phyloP scores from a whole-genome alignment of 1,140 invertebrate genomes.

The Drosophila pandora region DNA sequence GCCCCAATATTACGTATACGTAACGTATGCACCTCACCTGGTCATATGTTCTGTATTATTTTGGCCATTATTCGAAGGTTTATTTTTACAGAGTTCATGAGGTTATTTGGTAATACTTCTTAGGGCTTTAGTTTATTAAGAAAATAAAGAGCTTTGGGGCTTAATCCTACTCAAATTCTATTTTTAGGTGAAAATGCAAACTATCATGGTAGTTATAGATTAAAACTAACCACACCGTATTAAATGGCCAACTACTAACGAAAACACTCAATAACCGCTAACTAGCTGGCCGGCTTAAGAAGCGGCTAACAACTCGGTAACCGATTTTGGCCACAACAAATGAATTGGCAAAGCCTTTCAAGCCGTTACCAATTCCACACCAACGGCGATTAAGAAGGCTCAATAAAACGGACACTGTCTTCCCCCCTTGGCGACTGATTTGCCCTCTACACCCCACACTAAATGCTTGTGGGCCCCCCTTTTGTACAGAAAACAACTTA shows the following conservation, averaged over 20 bases:
- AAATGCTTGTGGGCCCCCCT: background rate
- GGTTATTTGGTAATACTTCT: background rate
- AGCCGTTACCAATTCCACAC: constrained; percentile 35
- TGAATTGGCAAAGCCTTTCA: constrained; percentile 44
- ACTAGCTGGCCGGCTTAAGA: constrained; percentile 8
- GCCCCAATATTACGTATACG: constrained; percentile 16
- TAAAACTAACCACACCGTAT: constrained; percentile 1
- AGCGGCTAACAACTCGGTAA: constrained; percentile 29
- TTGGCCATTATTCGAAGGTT: constrained; percentile 12
- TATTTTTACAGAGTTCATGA: constrained; percentile 6
- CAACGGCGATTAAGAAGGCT: constrained; percentile 23
- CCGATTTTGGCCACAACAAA: constrained; percentile 43
- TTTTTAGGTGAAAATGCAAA: background rate
- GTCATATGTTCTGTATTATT: constrained; percentile 57
- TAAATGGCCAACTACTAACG: background rate
- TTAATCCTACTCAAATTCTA: background rate
- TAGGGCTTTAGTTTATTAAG: too few relatives aligned
- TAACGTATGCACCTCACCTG: constrained; percentile 34
- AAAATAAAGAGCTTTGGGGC: too few relatives aligned
- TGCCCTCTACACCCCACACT: too few relatives aligned
- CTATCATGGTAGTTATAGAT: too few relatives aligned
- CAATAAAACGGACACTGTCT: constrained; percentile 23
- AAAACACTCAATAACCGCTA: constrained; percentile 11
- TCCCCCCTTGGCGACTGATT: too few relatives aligned
- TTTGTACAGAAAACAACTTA: constrained; percentile 7